Percentiles rank a stretch among this genome's conserved stretches.
These are phyloP conservation scores for Magallana nippona DNA, from an alignment of 2,888 invertebrate species.

Conservation along the genomic window DNA sequence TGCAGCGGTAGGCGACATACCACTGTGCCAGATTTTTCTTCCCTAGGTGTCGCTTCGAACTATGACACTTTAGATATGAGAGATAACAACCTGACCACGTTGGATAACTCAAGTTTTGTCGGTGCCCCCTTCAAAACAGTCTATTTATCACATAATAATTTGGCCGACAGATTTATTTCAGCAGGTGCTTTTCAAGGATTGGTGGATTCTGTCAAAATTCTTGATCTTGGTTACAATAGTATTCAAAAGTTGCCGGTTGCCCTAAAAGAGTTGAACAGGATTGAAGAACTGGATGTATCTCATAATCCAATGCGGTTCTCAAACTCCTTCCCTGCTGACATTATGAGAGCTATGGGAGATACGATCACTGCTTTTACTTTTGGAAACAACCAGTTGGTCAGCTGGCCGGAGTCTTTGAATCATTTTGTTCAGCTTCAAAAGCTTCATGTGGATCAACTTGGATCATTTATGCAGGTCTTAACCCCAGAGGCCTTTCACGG, in stretches of 20 bases:
- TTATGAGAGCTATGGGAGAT: slow-evolving; percentile 49
- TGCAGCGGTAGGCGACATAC: not conserved
- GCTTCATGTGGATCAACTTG: slow-evolving; percentile 41
- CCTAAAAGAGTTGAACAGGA: not conserved
- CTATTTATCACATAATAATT: not conserved
- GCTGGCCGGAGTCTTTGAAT: slow-evolving; percentile 57
- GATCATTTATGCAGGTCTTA: slow-evolving; percentile 31
- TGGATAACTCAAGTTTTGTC: not conserved
- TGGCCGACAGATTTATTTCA: not conserved
- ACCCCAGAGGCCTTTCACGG: slow-evolving; percentile 59
- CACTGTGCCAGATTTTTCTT: not conserved
- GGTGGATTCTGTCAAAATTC: not conserved
- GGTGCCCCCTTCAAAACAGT: slow-evolving; percentile 26
- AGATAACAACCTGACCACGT: not conserved
- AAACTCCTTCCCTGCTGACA: slow-evolving; percentile 4
- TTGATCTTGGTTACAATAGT: slow-evolving; percentile 40
- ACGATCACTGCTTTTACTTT: slow-evolving; percentile 52
- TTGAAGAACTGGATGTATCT: slow-evolving; percentile 44
- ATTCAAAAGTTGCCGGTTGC: slow-evolving; percentile 18
- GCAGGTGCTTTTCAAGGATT: not conserved
- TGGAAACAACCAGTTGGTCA: slow-evolving; percentile 50
- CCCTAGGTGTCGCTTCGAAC: not conserved
- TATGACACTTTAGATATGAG: slow-evolving; percentile 28
- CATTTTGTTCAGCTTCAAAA: slow-evolving; percentile 58
- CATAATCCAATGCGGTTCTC: slow-evolving; percentile 33